phyloP scores from a whole-genome alignment of 2,888 invertebrate genomes.

The Anorthoa munda region DNA sequence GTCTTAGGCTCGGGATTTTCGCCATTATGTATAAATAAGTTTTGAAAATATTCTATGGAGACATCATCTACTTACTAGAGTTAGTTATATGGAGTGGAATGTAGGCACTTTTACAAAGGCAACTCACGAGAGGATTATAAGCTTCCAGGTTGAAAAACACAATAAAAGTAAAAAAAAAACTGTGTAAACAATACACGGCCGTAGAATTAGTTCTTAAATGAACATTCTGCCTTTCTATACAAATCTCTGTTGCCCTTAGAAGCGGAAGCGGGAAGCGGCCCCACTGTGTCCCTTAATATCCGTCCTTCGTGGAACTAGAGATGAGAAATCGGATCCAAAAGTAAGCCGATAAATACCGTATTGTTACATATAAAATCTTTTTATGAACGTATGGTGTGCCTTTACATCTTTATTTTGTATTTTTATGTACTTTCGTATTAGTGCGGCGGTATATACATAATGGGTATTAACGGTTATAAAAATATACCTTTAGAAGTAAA shows the following conservation, averaged over 20 bases:
- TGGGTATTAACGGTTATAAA: neutral
- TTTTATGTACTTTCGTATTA: too few species aligned
- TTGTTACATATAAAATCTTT: neutral
- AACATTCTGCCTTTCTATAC: neutral
- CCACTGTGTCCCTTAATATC: slow-evolving; percentile 9
- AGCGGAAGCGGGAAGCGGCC: neutral
- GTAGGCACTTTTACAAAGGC: too few species aligned
- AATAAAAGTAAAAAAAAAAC: too few species aligned
- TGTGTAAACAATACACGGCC: neutral
- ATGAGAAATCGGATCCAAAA: slow-evolving; percentile 6
- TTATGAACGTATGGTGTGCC: neutral
- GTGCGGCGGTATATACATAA: neutral
- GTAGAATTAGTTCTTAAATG: neutral
- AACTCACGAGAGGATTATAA: too few species aligned
- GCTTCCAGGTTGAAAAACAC: too few species aligned
- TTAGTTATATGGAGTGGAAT: too few species aligned
- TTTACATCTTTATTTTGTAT: neutral
- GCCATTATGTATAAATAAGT: neutral
- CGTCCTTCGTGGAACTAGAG: slow-evolving; percentile 4
- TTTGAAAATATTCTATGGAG: slow-evolving; percentile 6
- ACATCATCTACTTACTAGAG: too few species aligned
- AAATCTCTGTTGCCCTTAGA: slow-evolving; percentile 29
- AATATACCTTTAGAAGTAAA: neutral
- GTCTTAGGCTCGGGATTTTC: neutral
- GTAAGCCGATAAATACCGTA: neutral